Base-by-base conservation (phyloP, 1,140 invertebrate species). In the Drosophila aff. region DNA sequence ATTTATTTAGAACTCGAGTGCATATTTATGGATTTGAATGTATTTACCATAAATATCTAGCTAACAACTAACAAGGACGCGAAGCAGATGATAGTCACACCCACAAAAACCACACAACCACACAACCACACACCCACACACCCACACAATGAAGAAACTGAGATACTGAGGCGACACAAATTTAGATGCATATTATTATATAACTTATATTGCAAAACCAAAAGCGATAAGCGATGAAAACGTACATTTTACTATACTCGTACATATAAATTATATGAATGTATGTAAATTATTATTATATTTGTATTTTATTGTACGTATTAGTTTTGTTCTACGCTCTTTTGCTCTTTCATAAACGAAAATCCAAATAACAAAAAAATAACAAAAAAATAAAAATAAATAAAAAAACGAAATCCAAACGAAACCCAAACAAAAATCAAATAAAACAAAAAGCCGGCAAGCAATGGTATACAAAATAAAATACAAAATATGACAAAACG, bases 301-400 rank as follows among this genome's bases (percentile, higher is more conserved):
- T 87, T 90, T 92, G 89, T 91, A 90, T 92, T 92, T 89, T 82
- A 82, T 89, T 83, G 76, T 85, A 89, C 82, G 82, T 91, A 80
- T 92, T 92, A 92, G 85, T 92, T 92, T 90, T 87, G 85, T 92
- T 92, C 82, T 61, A 92, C 85, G 81, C 82, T 92, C 90, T 91
- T 92, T 92, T 92, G 85, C 91, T 92, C 90, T 92, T 87, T 87
- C 85, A 91, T 92, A 83, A 85, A 91, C 78, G 74, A 90, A 71
- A 64, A 47, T 61, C 11, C 46, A 72, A 74, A 60, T 47, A 40
- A 36, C 36, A 76, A 47, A 68, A 50, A 41, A 68, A 40, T 33
- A 63, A 66, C 61, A 74, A 64, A 60, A 6, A 6, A 74, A 64
- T 55, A 6, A 6, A 5, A 40, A 23, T 23, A 23, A 23, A 23